Percentiles rank a stretch among this genome's conserved stretches.
phyloP scores from a whole-genome alignment of 2,797 vertebrate genomes.

The Gymnoscopelus microlampas region DNA sequence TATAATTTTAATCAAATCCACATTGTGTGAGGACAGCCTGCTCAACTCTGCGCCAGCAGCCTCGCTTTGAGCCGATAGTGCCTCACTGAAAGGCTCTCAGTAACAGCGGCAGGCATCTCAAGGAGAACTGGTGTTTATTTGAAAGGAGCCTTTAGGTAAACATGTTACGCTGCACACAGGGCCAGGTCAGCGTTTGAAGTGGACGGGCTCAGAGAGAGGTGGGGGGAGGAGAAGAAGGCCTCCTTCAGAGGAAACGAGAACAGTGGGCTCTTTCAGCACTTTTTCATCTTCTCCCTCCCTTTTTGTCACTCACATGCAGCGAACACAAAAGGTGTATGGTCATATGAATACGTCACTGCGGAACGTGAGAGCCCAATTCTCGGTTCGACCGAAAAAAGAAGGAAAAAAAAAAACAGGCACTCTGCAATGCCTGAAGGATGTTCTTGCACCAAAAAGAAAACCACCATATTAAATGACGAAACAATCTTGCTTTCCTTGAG shows the following conservation, averaged over 20 bases:
- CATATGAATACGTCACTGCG: conserved; percentile 42
- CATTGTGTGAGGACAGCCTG: conserved; percentile 21
- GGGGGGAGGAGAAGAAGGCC: conserved; percentile 72
- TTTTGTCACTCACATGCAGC: conserved; percentile 63
- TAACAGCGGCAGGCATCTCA: conserved; percentile 58
- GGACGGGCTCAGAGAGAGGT: conserved; percentile 69
- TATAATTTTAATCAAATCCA: conserved; percentile 36
- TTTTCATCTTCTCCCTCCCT: conserved; percentile 66
- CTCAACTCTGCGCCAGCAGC: conserved; percentile 40
- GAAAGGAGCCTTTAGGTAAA: conserved; percentile 81
- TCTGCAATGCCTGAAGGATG: too few species aligned
- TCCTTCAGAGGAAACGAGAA: conserved; percentile 80
- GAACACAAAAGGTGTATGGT: conserved; percentile 61
- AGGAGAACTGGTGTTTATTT: conserved; percentile 80
- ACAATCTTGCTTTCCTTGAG: conserved; percentile 24
- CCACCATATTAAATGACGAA: too few species aligned
- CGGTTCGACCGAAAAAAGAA: conserved; percentile 15
- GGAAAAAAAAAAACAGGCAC: too few species aligned
- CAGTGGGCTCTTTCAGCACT: conserved; percentile 78
- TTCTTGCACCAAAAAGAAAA: too few species aligned
- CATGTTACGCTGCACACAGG: conserved; percentile 75
- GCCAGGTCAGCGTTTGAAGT: conserved; percentile 81
- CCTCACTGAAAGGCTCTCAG: conserved; percentile 60
- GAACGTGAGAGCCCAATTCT: conserved; percentile 25
- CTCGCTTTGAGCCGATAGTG: conserved; percentile 65